These are phyloP conservation scores for Macrophya annulata DNA, from an alignment of 2,888 invertebrate genomes.

Conservation along the genomic window DNA sequence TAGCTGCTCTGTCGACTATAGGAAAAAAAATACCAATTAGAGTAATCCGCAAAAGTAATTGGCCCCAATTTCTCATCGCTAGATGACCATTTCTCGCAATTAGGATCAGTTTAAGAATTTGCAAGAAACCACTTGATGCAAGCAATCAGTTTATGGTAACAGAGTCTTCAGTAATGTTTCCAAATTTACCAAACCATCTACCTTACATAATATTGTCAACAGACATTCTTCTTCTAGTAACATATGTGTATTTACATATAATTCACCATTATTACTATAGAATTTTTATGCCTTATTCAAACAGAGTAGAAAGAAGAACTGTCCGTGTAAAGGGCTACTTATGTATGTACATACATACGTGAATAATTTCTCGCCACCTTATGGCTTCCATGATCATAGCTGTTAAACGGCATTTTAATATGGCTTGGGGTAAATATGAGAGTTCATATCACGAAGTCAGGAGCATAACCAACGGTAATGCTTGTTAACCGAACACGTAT, in stretches of 20 bases:
- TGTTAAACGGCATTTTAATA: neutral
- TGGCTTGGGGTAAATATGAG: neutral
- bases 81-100: constrained; percentile 51
- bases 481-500: neutral
- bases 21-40: constrained; percentile 41
- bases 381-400: neutral
- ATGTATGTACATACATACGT: neutral
- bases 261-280: neutral
- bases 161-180: neutral
- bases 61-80: constrained; percentile 42
- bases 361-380: neutral
- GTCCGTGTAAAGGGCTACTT: neutral
- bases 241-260: no score
- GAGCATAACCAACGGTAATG: neutral
- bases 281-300: neutral
- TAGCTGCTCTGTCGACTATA: neutral
- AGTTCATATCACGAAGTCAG: neutral
- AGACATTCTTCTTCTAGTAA: no score
- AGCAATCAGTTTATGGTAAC: neutral
- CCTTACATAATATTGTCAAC: no score
- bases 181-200: no score
- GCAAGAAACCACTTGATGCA: neutral
- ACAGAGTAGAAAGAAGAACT: neutral
- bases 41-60: constrained; percentile 42
- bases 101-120: constrained; percentile 8